These are phyloP conservation scores for Drosophila recens DNA, from an alignment of 2,888 invertebrate species.

Conservation along the genomic window DNA sequence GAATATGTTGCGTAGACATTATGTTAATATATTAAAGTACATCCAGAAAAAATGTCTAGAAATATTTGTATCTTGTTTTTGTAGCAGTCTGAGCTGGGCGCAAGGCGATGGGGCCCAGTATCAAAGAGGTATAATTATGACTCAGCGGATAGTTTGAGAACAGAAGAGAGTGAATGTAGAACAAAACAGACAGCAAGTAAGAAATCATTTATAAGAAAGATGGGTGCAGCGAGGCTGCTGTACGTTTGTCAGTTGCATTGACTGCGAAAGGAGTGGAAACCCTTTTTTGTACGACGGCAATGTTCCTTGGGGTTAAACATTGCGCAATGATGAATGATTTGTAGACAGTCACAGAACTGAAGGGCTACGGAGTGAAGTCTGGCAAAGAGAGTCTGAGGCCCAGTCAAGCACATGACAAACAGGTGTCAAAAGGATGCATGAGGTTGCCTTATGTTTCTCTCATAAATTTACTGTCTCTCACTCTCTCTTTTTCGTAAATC, in stretches of 20 bases:
- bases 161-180: slow-evolving; percentile 32
- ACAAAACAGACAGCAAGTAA: slow-evolving; percentile 29
- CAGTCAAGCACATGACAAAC: slow-evolving; percentile 66
- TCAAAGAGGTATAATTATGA: slow-evolving; percentile 83
- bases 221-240: slow-evolving; percentile 54
- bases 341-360: slow-evolving; percentile 62
- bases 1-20: neutral
- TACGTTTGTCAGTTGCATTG: slow-evolving; percentile 40
- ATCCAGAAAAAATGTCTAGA: slow-evolving; percentile 6
- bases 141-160: slow-evolving; percentile 59
- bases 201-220: slow-evolving; percentile 77
- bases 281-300: slow-evolving; percentile 41
- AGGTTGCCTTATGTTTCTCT: slow-evolving; percentile 20
- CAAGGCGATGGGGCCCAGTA: slow-evolving; percentile 34
- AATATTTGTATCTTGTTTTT: slow-evolving; percentile 16
- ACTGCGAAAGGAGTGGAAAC: slow-evolving; percentile 50
- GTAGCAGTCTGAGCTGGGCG: slow-evolving; percentile 31
- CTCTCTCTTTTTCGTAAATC: neutral
- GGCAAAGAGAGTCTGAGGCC: neutral
- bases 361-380: slow-evolving; percentile 5
- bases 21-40: slow-evolving; percentile 1
- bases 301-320: slow-evolving; percentile 57
- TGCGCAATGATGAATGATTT: slow-evolving; percentile 80
- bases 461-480: neutral
- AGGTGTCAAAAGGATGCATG: slow-evolving; percentile 76